phyloP scores from a whole-genome alignment of 1,140 invertebrate species.

The Teleogryllus occipitalis region DNA sequence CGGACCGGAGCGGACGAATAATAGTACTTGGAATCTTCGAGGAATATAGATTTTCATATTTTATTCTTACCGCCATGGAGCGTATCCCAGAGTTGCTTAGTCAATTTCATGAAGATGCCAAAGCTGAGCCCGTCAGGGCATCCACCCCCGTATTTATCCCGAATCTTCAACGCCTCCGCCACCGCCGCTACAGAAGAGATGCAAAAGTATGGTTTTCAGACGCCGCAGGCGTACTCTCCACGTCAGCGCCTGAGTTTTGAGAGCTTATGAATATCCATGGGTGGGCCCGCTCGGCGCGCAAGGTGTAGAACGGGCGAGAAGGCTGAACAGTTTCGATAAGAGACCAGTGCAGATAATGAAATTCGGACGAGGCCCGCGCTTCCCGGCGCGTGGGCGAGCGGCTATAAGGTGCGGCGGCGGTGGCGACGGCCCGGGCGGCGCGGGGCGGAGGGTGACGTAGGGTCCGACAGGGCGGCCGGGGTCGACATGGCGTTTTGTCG shows the following conservation, averaged over 20 bases:
- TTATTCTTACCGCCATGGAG: too few relatives aligned
- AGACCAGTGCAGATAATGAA: not conserved
- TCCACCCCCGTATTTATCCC: too few relatives aligned
- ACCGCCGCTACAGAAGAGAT: too few relatives aligned
- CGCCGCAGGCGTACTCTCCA: not conserved
- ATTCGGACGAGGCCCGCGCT: not conserved
- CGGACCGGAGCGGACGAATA: too few relatives aligned
- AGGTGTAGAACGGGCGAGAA: not conserved
- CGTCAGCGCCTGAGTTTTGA: not conserved
- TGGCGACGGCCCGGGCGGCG: not conserved
- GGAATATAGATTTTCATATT: too few relatives aligned
- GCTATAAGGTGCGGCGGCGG: not conserved
- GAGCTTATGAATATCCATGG: constrained; percentile 4
- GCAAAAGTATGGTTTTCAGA: not conserved
- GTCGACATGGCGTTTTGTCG: not conserved
- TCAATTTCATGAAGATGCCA: too few relatives aligned
- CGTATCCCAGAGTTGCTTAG: too few relatives aligned
- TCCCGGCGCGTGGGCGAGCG: not conserved
- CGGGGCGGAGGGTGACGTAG: not conserved
- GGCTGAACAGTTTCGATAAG: not conserved
- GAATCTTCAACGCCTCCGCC: too few relatives aligned
- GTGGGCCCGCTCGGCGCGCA: not conserved
- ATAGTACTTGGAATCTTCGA: too few relatives aligned
- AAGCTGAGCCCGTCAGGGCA: too few relatives aligned
- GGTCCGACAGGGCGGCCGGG: not conserved